Base-by-base conservation (phyloP, 2,888 invertebrate genomes). In the Heliothis peltigera region DNA sequence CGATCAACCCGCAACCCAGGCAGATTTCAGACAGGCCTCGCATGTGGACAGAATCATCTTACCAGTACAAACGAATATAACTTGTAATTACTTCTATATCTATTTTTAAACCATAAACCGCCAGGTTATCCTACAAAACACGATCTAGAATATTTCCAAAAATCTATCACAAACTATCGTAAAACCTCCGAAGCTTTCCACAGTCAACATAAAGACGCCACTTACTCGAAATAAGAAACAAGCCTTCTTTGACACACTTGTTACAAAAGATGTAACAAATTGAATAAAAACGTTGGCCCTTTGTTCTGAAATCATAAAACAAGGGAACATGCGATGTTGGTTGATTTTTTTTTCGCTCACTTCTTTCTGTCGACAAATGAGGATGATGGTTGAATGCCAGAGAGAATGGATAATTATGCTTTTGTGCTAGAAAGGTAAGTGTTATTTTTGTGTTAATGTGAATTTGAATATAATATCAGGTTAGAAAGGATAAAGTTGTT, bases 231-330 rank as follows among this genome's bases (percentile, higher is more conserved):
- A 64, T 58, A 53, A 55, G 12, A 28, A 39, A n/a, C 32, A 53
- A 57, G 57, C 62, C 58, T 72, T 62, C 69, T 74, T 76, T 69
- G 61, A 66, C 61, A 67, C 60, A 67, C 65, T 67, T 62, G 53
- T 69, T 28, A 69, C 74, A 79, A 81, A 77, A 81, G 75, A 76
- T 70, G 62, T 22, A 42, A 56, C 65, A 80, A 81, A 81, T 81
- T 78, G 76, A 78, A 80, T 81, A 69, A 81, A 77, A 79, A 54
- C 46, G 52, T 44, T 52, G 42, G 51, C 22, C 22, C 77, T 78
- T 77, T 79, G 79, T 69, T 66, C 60, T 62, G 43, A 44, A 64
- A 67, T 76, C 74, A 53, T 18, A 70, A 74, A 74, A 73, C 64
- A 76, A 78, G 58, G 32, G 65, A 17, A 53, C 44, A 43, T 44